Base-by-base conservation (phyloP, 2,797 vertebrate genomes). In the Kryptolebias ocellatus region DNA sequence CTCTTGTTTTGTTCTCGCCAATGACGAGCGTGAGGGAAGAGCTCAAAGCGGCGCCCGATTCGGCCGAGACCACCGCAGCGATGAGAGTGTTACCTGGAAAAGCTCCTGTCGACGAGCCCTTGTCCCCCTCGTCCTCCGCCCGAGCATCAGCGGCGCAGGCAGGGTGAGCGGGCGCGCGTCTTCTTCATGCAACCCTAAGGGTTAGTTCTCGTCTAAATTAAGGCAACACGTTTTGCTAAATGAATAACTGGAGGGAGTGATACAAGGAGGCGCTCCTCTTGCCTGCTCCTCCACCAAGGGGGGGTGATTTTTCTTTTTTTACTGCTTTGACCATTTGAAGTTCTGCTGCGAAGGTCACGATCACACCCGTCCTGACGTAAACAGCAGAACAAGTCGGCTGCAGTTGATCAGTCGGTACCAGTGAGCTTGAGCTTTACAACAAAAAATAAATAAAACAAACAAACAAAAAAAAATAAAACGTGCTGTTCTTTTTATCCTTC, bases 401-500 rank as follows among this genome's bases (percentile, higher is more conserved):
- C 88, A 90, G 91, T 90, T 89, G 90, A 92, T 91, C 90, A 86
- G 88, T 89, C 88, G 83, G 87, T 92, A 92, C 90, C 91, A 89
- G 87, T 79, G 81, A 88, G 84, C 88, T 88, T 85, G 72, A 90
- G 83, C 89, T 87, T 88, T 78, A 85, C 83, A 80, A 81, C 72
- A 88, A 87, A 12, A 42, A 42, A 12, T 0, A 24, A 24, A 24
- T 24, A 24, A 24, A 24, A 24, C 20, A 24, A 24, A 24, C 20
- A 24, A 24, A 24, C 20, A 24, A 24, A 24, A 24, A 24, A 42
- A 42, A 14, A 42, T 2, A 2, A 14, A 89, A 85, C 81, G 69
- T 89, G 87, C 89, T 91, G 85, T 86, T 89, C 83, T 90, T 85
- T 87, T 87, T 24, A 91, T 93, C 89, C 87, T 88, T 87, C 84